phyloP scores from a whole-genome alignment of 2,888 invertebrate species.

The Trissolcus japonicus region DNA sequence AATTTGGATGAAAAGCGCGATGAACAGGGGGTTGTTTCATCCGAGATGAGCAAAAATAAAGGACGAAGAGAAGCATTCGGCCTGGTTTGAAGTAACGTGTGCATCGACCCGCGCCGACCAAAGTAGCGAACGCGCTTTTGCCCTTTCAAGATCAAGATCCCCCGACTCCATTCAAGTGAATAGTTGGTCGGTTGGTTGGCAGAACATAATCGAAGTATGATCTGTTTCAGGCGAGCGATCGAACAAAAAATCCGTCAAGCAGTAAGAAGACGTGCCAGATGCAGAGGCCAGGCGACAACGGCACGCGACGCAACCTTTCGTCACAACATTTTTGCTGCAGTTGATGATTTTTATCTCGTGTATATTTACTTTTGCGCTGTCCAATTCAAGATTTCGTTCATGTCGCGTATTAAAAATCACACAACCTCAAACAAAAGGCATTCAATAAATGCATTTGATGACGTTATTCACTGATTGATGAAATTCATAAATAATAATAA shows the following conservation, averaged over 20 bases:
- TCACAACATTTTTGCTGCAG: slow-evolving; percentile 19
- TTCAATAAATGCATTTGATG: no score
- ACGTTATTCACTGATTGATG: no score
- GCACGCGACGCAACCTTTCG: slow-evolving; percentile 30
- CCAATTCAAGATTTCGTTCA: slow-evolving; percentile 9
- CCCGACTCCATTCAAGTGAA: slow-evolving; percentile 22
- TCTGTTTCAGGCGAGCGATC: slow-evolving; percentile 70
- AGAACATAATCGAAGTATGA: slow-evolving; percentile 38
- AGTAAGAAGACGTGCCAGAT: slow-evolving; percentile 61
- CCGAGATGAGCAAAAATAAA: neutral
- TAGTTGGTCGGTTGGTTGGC: slow-evolving; percentile 31
- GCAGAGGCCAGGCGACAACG: slow-evolving; percentile 12
- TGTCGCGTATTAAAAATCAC: neutral
- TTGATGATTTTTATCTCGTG: slow-evolving; percentile 41
- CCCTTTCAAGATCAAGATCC: slow-evolving; percentile 43
- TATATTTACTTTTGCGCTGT: slow-evolving; percentile 51
- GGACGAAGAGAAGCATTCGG: neutral
- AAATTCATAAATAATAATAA: no score
- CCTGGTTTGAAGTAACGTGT: slow-evolving; percentile 25
- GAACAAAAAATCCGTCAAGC: slow-evolving; percentile 73
- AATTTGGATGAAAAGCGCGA: no score
- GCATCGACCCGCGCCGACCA: slow-evolving; percentile 35
- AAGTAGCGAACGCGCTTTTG: no score
- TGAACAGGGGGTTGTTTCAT: neutral
- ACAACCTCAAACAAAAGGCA: no score